Base-by-base conservation (phyloP, 1,140 invertebrate genomes). In the Oryctes rhinoceros region DNA sequence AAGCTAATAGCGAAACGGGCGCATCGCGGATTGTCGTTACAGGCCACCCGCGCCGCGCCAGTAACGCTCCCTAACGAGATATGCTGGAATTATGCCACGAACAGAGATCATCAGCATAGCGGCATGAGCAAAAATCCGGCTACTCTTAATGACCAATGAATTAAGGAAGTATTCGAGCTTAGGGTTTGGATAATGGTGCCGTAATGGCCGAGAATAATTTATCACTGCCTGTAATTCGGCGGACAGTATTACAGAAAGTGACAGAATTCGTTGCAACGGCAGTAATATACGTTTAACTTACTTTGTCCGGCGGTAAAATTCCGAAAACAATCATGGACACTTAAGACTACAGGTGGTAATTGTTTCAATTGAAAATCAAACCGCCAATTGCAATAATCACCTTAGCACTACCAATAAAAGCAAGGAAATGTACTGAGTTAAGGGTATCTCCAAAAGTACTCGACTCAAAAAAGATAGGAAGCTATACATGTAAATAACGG, bases 31-130 rank as follows among this genome's bases (percentile, higher is more conserved):
- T 82, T 84, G 83, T 84, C 83, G 82, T 84, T 84, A 84, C 80
- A 78, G 80, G 74, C 83, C 81, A 83, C 78, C 83, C 81, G 82
- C 81, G 82, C 81, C 81, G 82, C 47, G 35, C 76, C 76, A 47
- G 35, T 74, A 65, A 71, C 78, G 47, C 75, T 48, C 78, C 79
- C 82, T 85, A 84, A 85, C 82, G 83, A 83, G 84, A 84, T 83
- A 82, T 80, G 78, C 81, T 81, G 79, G 83, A 85, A 85, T 85
- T 85, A 85, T 84, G 82, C 83, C 84, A 83, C 83, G 81, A 83
- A 81, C 84, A 83, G 83, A 78, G 82, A 85, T 82, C 83, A 81
- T 81, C 81, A 84, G 81, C 81, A 80, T 78, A 76, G 78, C 77
- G 67, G 49, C 80, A 44, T 62, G 9, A 44, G 79, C 82, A 83